Evolutionary conservation across 2,888 invertebrate genomes (phyloP).

Genomic region (Dascillus cervinus): DNA sequence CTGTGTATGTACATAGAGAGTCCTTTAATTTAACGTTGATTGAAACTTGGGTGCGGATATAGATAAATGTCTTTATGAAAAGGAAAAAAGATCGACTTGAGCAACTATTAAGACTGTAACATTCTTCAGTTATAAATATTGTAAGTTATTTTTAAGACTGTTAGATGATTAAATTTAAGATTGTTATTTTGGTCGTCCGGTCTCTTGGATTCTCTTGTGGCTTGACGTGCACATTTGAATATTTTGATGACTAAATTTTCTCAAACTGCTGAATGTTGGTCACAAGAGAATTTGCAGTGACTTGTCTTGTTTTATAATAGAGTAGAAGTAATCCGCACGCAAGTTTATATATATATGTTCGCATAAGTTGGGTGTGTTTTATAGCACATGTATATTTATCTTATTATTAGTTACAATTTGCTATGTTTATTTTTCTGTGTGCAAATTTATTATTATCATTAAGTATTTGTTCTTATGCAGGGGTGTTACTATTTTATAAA

Average conservation of each 20-base stretch:
- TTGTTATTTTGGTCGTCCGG: constrained; percentile 21
- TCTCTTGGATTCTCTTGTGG: constrained; percentile 12
- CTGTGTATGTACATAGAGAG: constrained; percentile 40
- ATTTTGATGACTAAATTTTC: no score
- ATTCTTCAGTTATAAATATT: constrained; percentile 38
- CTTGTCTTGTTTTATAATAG: constrained; percentile 22
- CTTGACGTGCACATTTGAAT: constrained; percentile 8
- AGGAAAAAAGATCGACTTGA: constrained; percentile 26
- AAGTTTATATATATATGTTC: constrained; percentile 22
- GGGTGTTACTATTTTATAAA: constrained; percentile 35
- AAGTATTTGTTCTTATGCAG: constrained; percentile 27
- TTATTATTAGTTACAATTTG: constrained; percentile 27
- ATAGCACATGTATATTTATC: constrained; percentile 29
- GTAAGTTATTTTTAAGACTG: constrained; percentile 42
- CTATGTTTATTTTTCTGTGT: constrained; percentile 37
- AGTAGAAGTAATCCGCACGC: constrained; percentile 20
- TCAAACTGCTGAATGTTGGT: no score
- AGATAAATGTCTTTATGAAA: constrained; percentile 6
- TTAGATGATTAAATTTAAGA: constrained; percentile 35
- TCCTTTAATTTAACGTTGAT: constrained; percentile 21
- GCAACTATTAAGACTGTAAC: constrained; percentile 34
- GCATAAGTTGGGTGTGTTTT: constrained; percentile 30
- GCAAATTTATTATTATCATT: constrained; percentile 30
- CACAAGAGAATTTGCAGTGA: constrained; percentile 10
- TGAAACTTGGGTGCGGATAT: constrained; percentile 12